A percentile compares a stretch with the other conserved stretches of the same genome.
These are phyloP conservation scores for Apis florea DNA, from an alignment of 1,140 invertebrate genomes.

Conservation along the genomic window DNA sequence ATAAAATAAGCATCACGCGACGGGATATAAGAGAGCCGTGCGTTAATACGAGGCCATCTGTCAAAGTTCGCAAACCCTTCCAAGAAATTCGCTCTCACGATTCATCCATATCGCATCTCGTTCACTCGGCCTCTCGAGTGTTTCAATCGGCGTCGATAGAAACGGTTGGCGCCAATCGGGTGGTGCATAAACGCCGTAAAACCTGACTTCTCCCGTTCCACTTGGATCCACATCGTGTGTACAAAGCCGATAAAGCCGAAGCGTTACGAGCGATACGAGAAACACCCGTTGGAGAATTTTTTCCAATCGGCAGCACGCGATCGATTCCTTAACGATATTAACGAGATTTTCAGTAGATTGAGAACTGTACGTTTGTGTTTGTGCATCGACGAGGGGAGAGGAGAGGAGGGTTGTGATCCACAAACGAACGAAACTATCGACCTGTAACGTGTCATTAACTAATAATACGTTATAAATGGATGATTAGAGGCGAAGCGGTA, in stretches of 20 bases:
- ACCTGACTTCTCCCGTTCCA: conserved; percentile 21
- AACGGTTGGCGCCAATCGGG: conserved; percentile 50
- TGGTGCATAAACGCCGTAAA: conserved; percentile 32
- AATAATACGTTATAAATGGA: no score
- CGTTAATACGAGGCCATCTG: conserved; percentile 55
- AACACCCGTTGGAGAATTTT: conserved; percentile 7
- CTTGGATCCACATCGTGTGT: conserved; percentile 9
- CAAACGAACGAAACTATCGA: no score
- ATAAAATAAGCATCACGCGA: conserved; percentile 26
- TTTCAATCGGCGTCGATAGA: conserved; percentile 60
- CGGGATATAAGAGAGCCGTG: conserved; percentile 3
- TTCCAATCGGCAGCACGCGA: background rate
- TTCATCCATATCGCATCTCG: conserved; percentile 37
- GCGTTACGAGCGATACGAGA: background rate
- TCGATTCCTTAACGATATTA: background rate
- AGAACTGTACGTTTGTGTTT: background rate
- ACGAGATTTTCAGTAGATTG: background rate
- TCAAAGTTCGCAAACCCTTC: conserved; percentile 63
- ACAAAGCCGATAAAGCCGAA: conserved; percentile 20
- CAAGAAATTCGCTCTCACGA: conserved; percentile 56
- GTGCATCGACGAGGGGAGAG: background rate
- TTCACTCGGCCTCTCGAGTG: conserved; percentile 27
- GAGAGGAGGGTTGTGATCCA: no score
- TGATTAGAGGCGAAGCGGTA: no score
- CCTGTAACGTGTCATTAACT: no score